Evolutionary conservation across 64 coral and sea anemone species (phyloP), one percentile per base, ranked within the genome.

Genomic region (Stylophora pistillata): DNA sequence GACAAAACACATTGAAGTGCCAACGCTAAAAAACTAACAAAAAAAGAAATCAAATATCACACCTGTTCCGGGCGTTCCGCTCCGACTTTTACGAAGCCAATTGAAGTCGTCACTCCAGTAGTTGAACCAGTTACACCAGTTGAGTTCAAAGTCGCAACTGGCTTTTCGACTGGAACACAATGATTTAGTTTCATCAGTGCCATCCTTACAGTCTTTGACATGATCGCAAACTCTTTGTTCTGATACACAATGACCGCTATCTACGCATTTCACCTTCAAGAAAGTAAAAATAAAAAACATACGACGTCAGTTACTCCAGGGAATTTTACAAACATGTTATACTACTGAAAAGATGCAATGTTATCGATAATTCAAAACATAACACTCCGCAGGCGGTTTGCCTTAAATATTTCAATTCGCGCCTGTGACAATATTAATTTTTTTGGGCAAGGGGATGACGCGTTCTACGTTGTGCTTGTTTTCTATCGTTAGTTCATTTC

Each of bases 161-260:
- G 53, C 82, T 17, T 18, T 87, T 62, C 95, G 91, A 23, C n/a
- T 71, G 10, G 91, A 69, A 73, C 95, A 96, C 16, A 96, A 47
- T 6, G 56, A 63, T 47, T 21, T 0, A 47, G 54, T 74, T 65
- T 96, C 95, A 33, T 96, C 95, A 12, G 91, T 87, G 0, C 87
- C 71, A 66, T 96, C 95, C 13, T 88, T 85, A 90, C 95, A 96
- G 70, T 96, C 87, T 54, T 90, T 92, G 6, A 77, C 84, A 21
- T 72, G 74, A 63, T 96, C 95, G 23, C 95, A 96, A 7, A 96
- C 95, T 54, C 82, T 76, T 30, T 93, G 91, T 26, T 92, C 89
- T 53, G 65, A 25, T 7, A 96, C 78, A 70, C 95, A 96, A 26
- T 93, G 89, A 16, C 95, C 95, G 53, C 78, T 93, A 58, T 86